These are phyloP conservation scores for Crypturellus undulatus DNA, from an alignment of 2,113 vertebrate genomes.

Conservation along the genomic window DNA sequence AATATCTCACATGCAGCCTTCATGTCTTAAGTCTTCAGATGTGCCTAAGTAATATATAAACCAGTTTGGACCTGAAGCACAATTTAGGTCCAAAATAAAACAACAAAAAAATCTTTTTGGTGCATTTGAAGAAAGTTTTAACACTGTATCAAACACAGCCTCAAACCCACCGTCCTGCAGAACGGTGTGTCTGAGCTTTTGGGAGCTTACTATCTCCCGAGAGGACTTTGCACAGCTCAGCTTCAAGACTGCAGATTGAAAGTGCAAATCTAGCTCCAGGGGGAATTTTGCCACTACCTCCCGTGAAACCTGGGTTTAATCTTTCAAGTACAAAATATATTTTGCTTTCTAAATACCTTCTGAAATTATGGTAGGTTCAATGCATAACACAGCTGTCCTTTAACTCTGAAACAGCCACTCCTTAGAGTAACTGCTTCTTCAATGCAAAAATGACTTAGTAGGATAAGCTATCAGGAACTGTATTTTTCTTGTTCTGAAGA, in stretches of 20 bases:
- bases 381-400: not conserved
- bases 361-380: not conserved
- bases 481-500: not conserved
- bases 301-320: not conserved
- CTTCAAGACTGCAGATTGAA: not conserved
- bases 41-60: not conserved
- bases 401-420: not conserved
- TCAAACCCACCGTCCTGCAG: not conserved
- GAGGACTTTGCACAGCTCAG: not conserved
- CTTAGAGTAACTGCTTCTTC: not conserved
- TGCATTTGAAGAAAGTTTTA: not conserved
- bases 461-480: not conserved
- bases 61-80: not conserved
- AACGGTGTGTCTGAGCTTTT: rapidly evolving
- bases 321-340: not conserved
- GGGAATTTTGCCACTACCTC: not conserved
- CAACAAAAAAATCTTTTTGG: not conserved
- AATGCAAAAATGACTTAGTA: not conserved
- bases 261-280: not conserved
- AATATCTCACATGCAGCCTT: not conserved
- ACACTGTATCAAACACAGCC: not conserved
- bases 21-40: constrained; percentile 1
- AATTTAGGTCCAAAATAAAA: not conserved
- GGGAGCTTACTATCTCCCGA: not conserved
- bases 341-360: not conserved